Base-by-base conservation (phyloP, 2,113 vertebrate genomes). In the Glaucomys volans region DNA sequence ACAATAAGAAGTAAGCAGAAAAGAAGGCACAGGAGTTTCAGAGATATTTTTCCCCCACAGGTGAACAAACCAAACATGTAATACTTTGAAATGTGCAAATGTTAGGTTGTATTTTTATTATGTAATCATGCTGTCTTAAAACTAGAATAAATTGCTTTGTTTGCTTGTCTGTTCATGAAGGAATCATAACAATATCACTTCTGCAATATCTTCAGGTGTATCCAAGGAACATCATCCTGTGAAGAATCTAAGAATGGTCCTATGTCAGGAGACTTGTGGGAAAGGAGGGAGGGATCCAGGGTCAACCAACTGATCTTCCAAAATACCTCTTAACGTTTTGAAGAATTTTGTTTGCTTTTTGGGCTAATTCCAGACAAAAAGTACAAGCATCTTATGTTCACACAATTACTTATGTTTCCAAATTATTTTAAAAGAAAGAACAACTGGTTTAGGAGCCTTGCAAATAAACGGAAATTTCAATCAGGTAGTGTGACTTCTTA, bases 391-490 rank as follows among this genome's bases (percentile, higher is more conserved):
- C 10, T 81, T 81, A 90, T 91, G 44, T 37, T 28, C 47, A 14
- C 44, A 75, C 40, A 92, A 69, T 67, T 4, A 7, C 88, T 0
- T 0, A 28, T 90, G 14, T 83, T 93, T 97, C 16, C 80, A 96
- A 95, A 52, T 69, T 54, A 57, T 35, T 95, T 79, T 87, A 89
- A 97, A 90, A 77, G 22, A 26, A 90, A 87, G 18, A 90, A 90
- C 75, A 97, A 83, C 95, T 92, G 52, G 54, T 94, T 95, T 94
- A 98, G 97, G 35, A 93, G 79, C 92, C 18, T 97, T 97, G 40
- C 24, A 85, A 92, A 75, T 87, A 4, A 94, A 96, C 72, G 96
- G 75, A 4, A 42, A 93, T 97, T 95, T 96, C 95, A 59, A 84
- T 96, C 40, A 69, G 97, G 74, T 77, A 92, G 77, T 75, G 97